Evolutionary conservation across 2,113 vertebrate species (phyloP), one percentile per base, ranked within the genome.

Genomic region (Herpetotheres cachinnans): DNA sequence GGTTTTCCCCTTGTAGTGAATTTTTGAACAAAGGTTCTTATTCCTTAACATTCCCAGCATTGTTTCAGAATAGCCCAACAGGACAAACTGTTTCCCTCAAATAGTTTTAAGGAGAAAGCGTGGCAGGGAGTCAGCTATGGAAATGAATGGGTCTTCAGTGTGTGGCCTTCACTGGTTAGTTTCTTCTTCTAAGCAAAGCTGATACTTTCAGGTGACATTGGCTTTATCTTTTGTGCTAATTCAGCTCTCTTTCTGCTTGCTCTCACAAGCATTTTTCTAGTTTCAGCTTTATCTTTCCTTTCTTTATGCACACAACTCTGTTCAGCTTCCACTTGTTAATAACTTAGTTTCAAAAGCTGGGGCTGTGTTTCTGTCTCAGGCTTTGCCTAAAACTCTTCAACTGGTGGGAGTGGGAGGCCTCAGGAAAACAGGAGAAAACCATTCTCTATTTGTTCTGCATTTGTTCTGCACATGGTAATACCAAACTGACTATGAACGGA

Each of bases 31-130:
- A 93, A 97, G 49, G 19, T 85, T 52, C 55, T 93, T 70, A 63
- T 89, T 97, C 89, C 65, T 92, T 89, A 84, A 44, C 46, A 86
- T 96, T 73, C 49, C 95, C 58, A 83, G 32, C n/a, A 67, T 54
- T 91, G 50, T 91, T 93, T 86, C 73, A 63, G 71, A 62, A 73
- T 25, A 89, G 46, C 49, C 70, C 34, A 94, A 66, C 4, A 44
- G 34, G 44, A 71, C 20, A 81, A 90, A 65, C 32, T 78, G 7
- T 86, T 95, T 67, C 50, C 26, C 15, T 92, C 14, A 34, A 67
- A 67, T 3, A 82, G 40, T 10, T 72, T 74, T 83, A 73, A 61
- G 66, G 36, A 63, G 49, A 32, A 87, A 36, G 20, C 29, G 0
- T 46, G 67, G 59, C 26, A 52, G 50, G n/a, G 36, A 80, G 22